Base-by-base conservation (phyloP, 35 echinoderm and acorn worm genomes). In the Diadema setosum region DNA sequence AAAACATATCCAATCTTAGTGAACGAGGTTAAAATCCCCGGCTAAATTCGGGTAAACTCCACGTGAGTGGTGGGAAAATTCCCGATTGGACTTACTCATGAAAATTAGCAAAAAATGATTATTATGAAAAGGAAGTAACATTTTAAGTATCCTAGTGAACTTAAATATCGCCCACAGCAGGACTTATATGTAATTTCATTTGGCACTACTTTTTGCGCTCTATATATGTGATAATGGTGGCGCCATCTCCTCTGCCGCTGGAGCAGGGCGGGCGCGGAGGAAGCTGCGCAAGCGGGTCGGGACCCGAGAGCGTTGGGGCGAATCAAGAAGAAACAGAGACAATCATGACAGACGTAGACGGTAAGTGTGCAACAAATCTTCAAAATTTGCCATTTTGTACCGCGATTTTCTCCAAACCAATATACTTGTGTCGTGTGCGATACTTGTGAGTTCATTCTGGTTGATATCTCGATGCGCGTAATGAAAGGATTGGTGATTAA, bases 281-380 rank as follows among this genome's bases (percentile, higher is more conserved):
- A 90, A 87, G 85, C 69, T 69, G 45, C 65, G 85, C 85, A 45
- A 81, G 88, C 88, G 88, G 88, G 63, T 81, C 88, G 78, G 78
- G 88, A 90, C 88, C 88, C 88, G 88, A 73, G 88, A 90, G 88
- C 80, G 80, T 83, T 82, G 88, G 88, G 88, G 78, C 80, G 57
- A 58, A 90, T 83, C 80, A 82, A 60, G 67, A 82, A 78, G 58
- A 56, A 83, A 29, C 46, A 80, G 78, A 82, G 58, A 65, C 63
- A 64, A 83, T 48, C 78, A 90, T 90, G 56, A 60, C 80, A 31
- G 88, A 90, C 80, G 63, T 52, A 2, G 88, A 90, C 35, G 80
- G 88, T 90, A 52, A 90, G 88, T 90, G 34, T 25, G 39, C 39
- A 76, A 2, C 36, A 15, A 16, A 76, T 33, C 23, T 76, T 41